phyloP scores from a whole-genome alignment of 2,888 invertebrate species.

The Pyrochroa serraticornis region DNA sequence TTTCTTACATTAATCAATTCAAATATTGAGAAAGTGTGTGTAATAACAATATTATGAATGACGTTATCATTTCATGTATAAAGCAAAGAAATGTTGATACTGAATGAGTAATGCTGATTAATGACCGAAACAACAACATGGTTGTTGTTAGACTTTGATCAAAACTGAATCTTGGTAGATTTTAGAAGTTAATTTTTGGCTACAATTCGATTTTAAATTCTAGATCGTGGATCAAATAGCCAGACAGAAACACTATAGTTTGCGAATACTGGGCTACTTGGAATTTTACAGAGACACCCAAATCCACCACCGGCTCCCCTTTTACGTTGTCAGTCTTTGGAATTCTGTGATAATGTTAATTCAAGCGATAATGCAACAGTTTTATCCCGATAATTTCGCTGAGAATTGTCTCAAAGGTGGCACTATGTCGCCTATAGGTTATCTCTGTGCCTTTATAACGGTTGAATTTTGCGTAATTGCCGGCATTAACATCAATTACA shows the following conservation, averaged over 20 bases:
- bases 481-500: conserved; percentile 62
- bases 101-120: neutral
- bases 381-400: conserved; percentile 61
- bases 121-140: no score
- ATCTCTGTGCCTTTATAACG: conserved; percentile 63
- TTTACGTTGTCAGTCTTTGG: conserved; percentile 69
- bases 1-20: no score
- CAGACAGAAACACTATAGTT: conserved; percentile 64
- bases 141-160: no score
- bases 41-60: no score
- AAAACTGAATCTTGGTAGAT: no score
- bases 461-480: conserved; percentile 61
- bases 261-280: conserved; percentile 70
- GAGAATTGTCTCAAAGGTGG: conserved; percentile 61
- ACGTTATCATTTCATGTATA: neutral
- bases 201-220: no score
- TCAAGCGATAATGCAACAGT: conserved; percentile 64
- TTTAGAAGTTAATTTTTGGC: no score
- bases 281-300: conserved; percentile 70
- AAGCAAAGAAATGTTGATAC: neutral
- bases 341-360: conserved; percentile 63
- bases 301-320: conserved; percentile 65
- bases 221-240: conserved; percentile 66
- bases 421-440: conserved; percentile 63
- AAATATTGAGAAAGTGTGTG: no score